Evolutionary conservation across 2,113 vertebrate species (phyloP).

Genomic region (Petroica traversi): DNA sequence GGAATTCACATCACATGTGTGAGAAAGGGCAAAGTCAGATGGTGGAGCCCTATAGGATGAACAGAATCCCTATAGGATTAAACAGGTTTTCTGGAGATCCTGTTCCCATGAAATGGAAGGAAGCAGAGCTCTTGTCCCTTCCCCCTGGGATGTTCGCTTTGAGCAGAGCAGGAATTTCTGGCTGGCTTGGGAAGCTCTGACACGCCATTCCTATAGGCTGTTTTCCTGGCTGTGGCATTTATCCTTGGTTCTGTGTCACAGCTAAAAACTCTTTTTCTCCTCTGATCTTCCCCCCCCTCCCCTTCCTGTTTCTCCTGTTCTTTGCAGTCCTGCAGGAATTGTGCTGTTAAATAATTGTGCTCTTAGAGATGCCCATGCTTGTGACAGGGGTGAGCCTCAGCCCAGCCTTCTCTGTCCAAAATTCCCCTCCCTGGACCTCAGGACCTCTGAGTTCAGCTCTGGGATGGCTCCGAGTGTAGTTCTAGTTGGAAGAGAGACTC

Average conservation of each 20-base stretch:
- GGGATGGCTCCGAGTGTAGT: not conserved
- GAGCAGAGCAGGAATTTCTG: not conserved
- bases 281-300: not conserved
- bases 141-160: not conserved
- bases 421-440: slow-evolving; percentile 27
- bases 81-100: not conserved
- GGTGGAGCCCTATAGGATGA: not conserved
- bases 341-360: not conserved
- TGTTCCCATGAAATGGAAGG: not conserved
- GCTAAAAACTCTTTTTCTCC: not conserved
- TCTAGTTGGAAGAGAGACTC: slow-evolving; percentile 4
- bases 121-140: not conserved
- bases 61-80: not conserved
- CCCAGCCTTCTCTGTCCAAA: not conserved
- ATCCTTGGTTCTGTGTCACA: not conserved
- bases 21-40: not conserved
- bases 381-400: not conserved
- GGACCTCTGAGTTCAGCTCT: slow-evolving; percentile 15
- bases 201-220: not conserved
- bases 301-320: not conserved
- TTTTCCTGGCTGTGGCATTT: not conserved
- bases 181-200: not conserved
- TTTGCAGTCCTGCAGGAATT: not conserved
- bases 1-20: not conserved
- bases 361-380: not conserved